These are phyloP conservation scores for Manis crassicaudata DNA, from an alignment of 2,797 vertebrate species.

Conservation along the genomic window DNA sequence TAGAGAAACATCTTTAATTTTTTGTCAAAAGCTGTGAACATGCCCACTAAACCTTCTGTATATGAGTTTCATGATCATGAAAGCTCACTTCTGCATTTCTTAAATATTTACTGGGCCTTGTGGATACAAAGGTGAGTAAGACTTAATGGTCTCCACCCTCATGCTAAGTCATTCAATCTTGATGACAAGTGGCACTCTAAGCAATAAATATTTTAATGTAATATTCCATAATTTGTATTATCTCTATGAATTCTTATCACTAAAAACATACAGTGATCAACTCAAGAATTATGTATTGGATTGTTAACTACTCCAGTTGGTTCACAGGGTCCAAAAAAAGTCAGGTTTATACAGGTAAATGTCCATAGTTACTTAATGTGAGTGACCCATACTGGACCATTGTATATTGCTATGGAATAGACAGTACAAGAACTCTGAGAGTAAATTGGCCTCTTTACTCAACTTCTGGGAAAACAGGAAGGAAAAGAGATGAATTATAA, in stretches of 20 bases:
- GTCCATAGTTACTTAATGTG: not conserved
- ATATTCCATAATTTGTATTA: slow-evolving; percentile 29
- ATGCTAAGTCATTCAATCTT: not conserved
- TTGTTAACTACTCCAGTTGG: not conserved
- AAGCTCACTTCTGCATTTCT: slow-evolving; percentile 29
- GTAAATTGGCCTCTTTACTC: slow-evolving; percentile 2
- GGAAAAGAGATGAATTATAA: slow-evolving; percentile 31
- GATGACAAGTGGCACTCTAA: not conserved
- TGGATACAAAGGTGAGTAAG: not conserved
- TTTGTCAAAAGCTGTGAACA: slow-evolving; percentile 14
- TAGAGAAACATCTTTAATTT: slow-evolving; percentile 11
- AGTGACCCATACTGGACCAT: not conserved
- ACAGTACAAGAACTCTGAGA: not conserved
- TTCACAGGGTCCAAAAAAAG: not conserved
- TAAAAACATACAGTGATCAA: slow-evolving; percentile 23
- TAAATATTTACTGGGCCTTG: not conserved
- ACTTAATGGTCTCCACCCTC: not conserved
- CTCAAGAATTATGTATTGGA: not conserved
- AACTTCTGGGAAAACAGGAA: not conserved
- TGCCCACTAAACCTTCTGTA: not conserved
- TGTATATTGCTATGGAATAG: not conserved
- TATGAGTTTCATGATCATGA: not conserved
- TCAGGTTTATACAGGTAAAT: not conserved
- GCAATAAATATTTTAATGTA: not conserved
- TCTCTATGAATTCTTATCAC: slow-evolving; percentile 35